Conservation (phyloP, 2,888 invertebrate genomes). For the Diaprepes abbreviatus region DNA sequence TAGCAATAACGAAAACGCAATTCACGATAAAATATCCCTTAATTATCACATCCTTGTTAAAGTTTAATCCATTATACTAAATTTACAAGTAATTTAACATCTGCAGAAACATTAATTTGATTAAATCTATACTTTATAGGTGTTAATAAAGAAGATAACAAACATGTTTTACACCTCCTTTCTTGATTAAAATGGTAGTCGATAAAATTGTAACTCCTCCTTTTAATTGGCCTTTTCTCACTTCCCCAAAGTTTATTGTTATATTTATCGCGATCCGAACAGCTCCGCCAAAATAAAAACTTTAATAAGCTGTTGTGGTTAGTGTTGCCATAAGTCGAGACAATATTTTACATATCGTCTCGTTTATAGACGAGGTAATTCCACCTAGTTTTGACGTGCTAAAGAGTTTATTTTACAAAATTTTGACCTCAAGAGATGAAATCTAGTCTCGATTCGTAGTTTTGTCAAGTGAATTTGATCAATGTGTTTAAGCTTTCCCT, state of each 20-base stretch:
- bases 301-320: too few species aligned
- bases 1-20: neutral
- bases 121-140: conserved; percentile 17
- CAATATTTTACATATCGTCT: too few species aligned
- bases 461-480: too few species aligned
- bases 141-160: conserved; percentile 26
- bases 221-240: conserved; percentile 45
- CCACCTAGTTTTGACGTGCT: too few species aligned
- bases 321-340: too few species aligned
- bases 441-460: too few species aligned
- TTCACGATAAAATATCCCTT: conserved; percentile 15
- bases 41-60: conserved; percentile 24
- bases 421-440: too few species aligned
- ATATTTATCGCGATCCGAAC: neutral
- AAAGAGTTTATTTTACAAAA: too few species aligned
- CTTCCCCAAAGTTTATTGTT: conserved; percentile 15
- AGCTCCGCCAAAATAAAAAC: too few species aligned
- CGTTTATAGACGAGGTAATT: too few species aligned
- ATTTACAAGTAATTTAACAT: conserved; percentile 22
- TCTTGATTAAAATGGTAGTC: conserved; percentile 38
- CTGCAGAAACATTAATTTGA: conserved; percentile 27
- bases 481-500: too few species aligned
- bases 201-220: conserved; percentile 42
- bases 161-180: conserved; percentile 33
- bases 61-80: conserved; percentile 20